A percentile compares a stretch with the other conserved stretches of the same genome.
These are phyloP conservation scores for Andrena camellia DNA, from an alignment of 2,888 invertebrate genomes.

Conservation along the genomic window DNA sequence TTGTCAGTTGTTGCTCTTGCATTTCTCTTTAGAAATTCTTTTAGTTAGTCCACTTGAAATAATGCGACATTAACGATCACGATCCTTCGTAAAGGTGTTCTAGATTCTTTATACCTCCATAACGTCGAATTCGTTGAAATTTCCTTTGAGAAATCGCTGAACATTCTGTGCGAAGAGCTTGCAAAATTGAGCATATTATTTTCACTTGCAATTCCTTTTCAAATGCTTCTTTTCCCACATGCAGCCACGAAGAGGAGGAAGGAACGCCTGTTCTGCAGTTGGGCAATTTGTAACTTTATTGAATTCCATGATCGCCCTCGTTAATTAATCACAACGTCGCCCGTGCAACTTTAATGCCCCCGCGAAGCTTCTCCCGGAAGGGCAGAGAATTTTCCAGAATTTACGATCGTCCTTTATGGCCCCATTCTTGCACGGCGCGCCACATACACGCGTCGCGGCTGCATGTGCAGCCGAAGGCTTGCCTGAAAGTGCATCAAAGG, in stretches of 20 bases:
- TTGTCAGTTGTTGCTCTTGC: too few species aligned
- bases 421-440: slow-evolving; percentile 25
- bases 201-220: too few species aligned
- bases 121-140: too few species aligned
- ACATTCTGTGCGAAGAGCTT: too few species aligned
- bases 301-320: slow-evolving; percentile 10
- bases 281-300: not conserved
- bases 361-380: not conserved
- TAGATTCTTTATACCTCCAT: too few species aligned
- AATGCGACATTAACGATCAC: too few species aligned
- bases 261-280: not conserved
- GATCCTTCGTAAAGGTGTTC: too few species aligned
- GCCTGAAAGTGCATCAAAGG: slow-evolving; percentile 62
- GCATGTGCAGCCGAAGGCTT: slow-evolving; percentile 29
- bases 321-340: slow-evolving; percentile 18
- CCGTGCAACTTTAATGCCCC: slow-evolving; percentile 19
- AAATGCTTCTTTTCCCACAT: not conserved
- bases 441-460: slow-evolving; percentile 5
- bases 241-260: not conserved
- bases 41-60: too few species aligned
- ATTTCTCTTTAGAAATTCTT: too few species aligned
- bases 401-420: slow-evolving; percentile 32
- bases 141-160: too few species aligned
- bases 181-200: too few species aligned
- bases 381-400: slow-evolving; percentile 37